These are phyloP conservation scores for Melipona beecheii DNA, from an alignment of 2,888 invertebrate genomes.

Conservation along the genomic window DNA sequence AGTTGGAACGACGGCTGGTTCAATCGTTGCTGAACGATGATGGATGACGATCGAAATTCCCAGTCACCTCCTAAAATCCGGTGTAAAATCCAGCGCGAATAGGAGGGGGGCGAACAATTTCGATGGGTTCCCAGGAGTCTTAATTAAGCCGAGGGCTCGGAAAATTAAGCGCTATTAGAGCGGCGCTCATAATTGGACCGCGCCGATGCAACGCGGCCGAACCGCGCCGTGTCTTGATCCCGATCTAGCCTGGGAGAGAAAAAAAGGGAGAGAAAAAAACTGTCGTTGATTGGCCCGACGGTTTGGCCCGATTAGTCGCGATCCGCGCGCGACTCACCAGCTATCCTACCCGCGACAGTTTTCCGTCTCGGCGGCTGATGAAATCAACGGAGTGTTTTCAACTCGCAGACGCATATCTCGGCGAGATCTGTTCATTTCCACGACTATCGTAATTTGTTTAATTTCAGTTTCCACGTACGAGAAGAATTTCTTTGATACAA, in stretches of 20 bases:
- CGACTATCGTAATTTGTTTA: no score
- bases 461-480: no score
- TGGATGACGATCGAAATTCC: constrained; percentile 12
- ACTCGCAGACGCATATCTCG: neutral
- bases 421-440: neutral
- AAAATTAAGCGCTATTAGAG: constrained; percentile 67
- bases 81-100: neutral
- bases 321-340: neutral
- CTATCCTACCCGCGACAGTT: constrained; percentile 2
- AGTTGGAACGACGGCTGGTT: neutral
- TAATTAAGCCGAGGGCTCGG: constrained; percentile 63
- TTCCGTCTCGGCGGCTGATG: constrained; percentile 10
- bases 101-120: neutral
- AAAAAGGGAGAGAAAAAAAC: constrained; percentile 25
- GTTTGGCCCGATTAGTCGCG: constrained; percentile 16
- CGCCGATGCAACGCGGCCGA: constrained; percentile 51
- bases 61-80: neutral
- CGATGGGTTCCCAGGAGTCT: constrained; percentile 58
- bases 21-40: neutral
- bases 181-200: constrained; percentile 66
- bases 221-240: neutral
- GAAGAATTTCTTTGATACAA: no score
- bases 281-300: constrained; percentile 38
- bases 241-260: constrained; percentile 42
- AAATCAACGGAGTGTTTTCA: neutral